Conservation (phyloP, 2,113 vertebrate genomes). For the Hemicordylus capensis region DNA sequence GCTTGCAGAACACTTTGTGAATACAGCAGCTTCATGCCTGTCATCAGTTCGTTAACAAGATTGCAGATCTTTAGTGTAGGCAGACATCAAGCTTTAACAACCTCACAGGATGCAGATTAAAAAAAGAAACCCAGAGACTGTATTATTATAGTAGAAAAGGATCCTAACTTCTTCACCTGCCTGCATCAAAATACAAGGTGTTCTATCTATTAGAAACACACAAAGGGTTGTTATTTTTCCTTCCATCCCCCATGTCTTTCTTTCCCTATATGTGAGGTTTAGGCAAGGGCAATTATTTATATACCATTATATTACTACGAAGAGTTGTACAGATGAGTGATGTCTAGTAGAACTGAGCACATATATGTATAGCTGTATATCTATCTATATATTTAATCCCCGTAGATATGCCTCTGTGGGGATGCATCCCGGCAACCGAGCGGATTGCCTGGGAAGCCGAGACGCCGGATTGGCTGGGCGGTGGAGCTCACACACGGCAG, state of each 20-base stretch:
- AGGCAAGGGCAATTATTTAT: neutral
- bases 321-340: neutral
- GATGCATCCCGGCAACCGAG: no score
- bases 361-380: neutral
- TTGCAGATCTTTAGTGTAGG: conserved; percentile 45
- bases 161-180: conserved; percentile 21
- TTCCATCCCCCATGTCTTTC: neutral
- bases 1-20: conserved; percentile 37
- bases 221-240: neutral
- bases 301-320: neutral
- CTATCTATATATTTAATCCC: no score
- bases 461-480: no score
- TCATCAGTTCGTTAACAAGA: conserved; percentile 59
- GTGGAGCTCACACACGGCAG: no score
- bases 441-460: no score
- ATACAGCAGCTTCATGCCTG: conserved; percentile 57
- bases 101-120: conserved; percentile 44
- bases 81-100: conserved; percentile 50
- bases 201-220: neutral
- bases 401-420: no score
- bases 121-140: conserved; percentile 15
- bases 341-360: neutral
- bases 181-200: conserved; percentile 4
- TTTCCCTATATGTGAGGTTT: neutral
- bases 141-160: conserved; percentile 40